Percentiles rank a stretch among this genome's conserved stretches.
Evolutionary conservation across 2,113 vertebrate genomes (phyloP).

Genomic region (Ia io): DNA sequence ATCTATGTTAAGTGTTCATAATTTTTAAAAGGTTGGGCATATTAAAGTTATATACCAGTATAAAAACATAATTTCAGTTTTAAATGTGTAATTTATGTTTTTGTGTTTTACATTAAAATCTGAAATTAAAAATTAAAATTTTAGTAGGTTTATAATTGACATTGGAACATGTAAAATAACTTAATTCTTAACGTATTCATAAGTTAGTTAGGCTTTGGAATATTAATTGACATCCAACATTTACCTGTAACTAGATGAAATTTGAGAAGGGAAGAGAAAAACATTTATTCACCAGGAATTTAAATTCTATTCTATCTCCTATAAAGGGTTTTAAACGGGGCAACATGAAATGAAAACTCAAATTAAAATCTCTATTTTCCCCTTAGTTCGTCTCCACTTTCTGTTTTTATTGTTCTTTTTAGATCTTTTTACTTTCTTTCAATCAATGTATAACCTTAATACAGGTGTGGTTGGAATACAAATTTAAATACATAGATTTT

Average conservation of each 20-base stretch:
- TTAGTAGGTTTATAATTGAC: not conserved
- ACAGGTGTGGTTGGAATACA: not conserved
- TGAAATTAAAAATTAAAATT: slow-evolving; percentile 10
- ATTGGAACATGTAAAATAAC: not conserved
- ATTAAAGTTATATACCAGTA: not conserved
- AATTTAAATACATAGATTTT: not conserved
- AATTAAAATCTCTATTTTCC: not conserved
- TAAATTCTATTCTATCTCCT: not conserved
- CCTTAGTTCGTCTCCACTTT: not conserved
- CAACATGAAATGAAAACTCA: not conserved
- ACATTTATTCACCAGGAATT: not conserved
- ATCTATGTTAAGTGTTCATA: not conserved
- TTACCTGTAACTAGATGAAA: not conserved
- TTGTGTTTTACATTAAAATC: not conserved
- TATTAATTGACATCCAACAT: not conserved
- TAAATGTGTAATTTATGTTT: not conserved
- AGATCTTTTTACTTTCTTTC: not conserved
- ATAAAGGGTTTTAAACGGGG: not conserved
- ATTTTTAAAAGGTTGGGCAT: not conserved
- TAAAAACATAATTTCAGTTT: not conserved
- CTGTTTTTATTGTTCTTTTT: not conserved
- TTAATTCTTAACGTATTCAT: not conserved
- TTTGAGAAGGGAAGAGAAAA: not conserved
- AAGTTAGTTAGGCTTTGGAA: not conserved
- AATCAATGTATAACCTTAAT: not conserved